These are phyloP conservation scores for Apodemia zela DNA, from an alignment of 2,888 invertebrate species.

Conservation along the genomic window DNA sequence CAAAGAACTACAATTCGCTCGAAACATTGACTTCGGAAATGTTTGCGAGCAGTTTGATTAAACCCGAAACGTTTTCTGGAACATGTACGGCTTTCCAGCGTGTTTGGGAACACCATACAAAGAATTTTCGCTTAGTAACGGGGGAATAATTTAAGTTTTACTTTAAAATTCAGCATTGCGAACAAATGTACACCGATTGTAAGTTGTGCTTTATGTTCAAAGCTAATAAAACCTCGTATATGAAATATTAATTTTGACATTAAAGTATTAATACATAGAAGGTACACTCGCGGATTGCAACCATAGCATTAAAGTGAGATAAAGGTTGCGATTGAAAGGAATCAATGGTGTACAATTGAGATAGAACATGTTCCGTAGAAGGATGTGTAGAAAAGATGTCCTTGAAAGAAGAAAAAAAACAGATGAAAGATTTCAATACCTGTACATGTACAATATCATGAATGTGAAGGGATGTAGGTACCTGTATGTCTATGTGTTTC, in stretches of 20 bases:
- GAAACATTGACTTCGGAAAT: not conserved
- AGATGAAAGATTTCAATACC: too few species aligned
- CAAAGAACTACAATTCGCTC: not conserved
- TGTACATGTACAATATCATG: too few species aligned
- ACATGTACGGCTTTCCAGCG: constrained; percentile 1
- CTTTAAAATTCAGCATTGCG: constrained; percentile 9
- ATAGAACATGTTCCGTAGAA: too few species aligned
- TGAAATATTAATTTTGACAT: not conserved
- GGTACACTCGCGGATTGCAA: too few species aligned
- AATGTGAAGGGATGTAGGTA: too few species aligned
- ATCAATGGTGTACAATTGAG: too few species aligned
- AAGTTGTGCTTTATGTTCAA: not conserved
- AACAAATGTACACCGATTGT: not conserved
- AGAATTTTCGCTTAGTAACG: constrained; percentile 12
- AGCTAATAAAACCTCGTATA: not conserved
- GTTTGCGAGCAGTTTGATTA: constrained; percentile 12
- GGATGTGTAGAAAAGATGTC: too few species aligned
- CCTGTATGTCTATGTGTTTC: too few species aligned
- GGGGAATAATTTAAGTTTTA: constrained; percentile 11
- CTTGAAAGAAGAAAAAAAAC: too few species aligned
- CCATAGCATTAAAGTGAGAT: too few species aligned
- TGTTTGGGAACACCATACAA: constrained; percentile 9
- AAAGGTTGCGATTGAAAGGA: too few species aligned
- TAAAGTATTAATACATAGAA: not conserved
- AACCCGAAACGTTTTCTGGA: not conserved